Conservation (phyloP, 2,113 vertebrate genomes). For the Bos taurus region ARS-UCD2.0 NC_037343.1:11530501-11531000, state of each 20-base stretch:
- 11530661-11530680: conserved; percentile 47
- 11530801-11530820: conserved; percentile 53
- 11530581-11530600: not conserved
- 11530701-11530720: conserved; percentile 55
- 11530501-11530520: not conserved
- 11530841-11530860: conserved; percentile 9
- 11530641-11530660: conserved; percentile 48
- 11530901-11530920: not conserved
- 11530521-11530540: not conserved
- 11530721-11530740: conserved; percentile 33
- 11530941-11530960: not conserved
- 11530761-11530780: conserved; percentile 61
- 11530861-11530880: not conserved
- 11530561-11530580: not conserved
- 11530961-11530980: not conserved
- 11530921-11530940: not conserved
- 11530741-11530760: conserved; percentile 37
- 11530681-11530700: conserved; percentile 45
- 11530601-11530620: not conserved
- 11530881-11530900: not conserved
- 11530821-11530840: conserved; percentile 49
- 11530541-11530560: not conserved
- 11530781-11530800: conserved; percentile 54
- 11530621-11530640: not conserved
- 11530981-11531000: not conserved